Conservation (phyloP, 92 coral and sea anemone species). For the Phenganax subtilis region DNA sequence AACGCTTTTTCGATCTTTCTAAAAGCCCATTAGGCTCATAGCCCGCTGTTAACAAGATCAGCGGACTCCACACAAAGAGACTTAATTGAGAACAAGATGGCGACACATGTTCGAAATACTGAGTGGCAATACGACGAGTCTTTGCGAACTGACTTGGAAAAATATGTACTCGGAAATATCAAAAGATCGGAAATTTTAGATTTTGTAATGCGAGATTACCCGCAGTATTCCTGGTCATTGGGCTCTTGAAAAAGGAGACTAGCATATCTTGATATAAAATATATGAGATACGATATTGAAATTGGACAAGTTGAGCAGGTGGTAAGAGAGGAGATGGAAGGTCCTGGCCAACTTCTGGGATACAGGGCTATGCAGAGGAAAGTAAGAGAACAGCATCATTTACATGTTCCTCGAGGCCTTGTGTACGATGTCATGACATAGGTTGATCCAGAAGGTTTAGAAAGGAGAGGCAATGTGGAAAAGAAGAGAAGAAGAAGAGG, state of each 20-base stretch:
- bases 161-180: constrained; percentile 33
- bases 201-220: constrained; percentile 39
- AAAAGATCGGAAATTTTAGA: constrained; percentile 31
- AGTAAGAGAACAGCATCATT: constrained; percentile 45
- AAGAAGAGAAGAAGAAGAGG: constrained; percentile 42
- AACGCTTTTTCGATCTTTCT: too few species aligned
- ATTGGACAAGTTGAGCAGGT: constrained; percentile 28
- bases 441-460: constrained; percentile 57
- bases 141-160: constrained; percentile 21
- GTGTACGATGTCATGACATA: constrained; percentile 47
- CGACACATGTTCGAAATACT: background rate
- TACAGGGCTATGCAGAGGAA: constrained; percentile 42
- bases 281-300: constrained; percentile 32
- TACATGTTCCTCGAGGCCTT: constrained; percentile 36
- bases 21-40: too few species aligned
- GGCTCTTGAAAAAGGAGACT: constrained; percentile 42
- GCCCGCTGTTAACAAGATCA: too few species aligned
- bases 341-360: constrained; percentile 8
- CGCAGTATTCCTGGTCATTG: constrained; percentile 45
- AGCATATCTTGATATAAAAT: constrained; percentile 35
- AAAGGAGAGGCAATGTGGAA: constrained; percentile 53
- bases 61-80: background rate
- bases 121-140: constrained; percentile 6
- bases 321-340: constrained; percentile 24
- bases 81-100: background rate